phyloP scores from a whole-genome alignment of 2,113 vertebrate genomes.

The Pimephales promelas region DNA sequence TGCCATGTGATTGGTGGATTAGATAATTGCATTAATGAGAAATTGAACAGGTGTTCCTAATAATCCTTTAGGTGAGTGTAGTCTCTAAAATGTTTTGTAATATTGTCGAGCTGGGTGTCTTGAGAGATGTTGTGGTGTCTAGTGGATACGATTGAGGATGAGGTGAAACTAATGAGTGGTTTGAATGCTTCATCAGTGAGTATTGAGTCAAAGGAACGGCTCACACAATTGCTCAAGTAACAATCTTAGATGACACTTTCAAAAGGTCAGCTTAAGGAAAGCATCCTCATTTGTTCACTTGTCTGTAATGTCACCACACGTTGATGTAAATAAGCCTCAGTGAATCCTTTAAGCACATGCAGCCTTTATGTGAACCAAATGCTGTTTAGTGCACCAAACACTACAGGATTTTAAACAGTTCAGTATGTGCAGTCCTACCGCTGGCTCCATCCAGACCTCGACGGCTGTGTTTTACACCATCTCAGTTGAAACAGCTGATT shows the following conservation, averaged over 20 bases:
- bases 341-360: constrained; percentile 5
- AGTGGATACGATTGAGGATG: constrained; percentile 7
- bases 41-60: too few species aligned
- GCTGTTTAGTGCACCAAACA: constrained; percentile 26
- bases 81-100: constrained; percentile 27
- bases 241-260: not conserved
- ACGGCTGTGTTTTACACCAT: constrained; percentile 56
- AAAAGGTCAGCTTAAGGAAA: not conserved
- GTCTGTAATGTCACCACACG: not conserved
- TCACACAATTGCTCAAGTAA: constrained; percentile 2
- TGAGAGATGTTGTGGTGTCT: constrained; percentile 34
- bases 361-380: constrained; percentile 19
- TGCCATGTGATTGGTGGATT: too few species aligned
- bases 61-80: too few species aligned
- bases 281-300: not conserved
- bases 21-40: too few species aligned
- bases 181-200: constrained; percentile 15
- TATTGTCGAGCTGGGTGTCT: constrained; percentile 14
- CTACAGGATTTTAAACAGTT: constrained; percentile 39
- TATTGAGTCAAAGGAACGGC: not conserved
- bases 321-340: not conserved
- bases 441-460: constrained; percentile 32
- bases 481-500: constrained; percentile 67
- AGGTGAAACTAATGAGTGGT: constrained; percentile 23
- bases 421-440: constrained; percentile 17